Conservation (phyloP, 2,888 invertebrate genomes). For the Philereme transversata region DNA sequence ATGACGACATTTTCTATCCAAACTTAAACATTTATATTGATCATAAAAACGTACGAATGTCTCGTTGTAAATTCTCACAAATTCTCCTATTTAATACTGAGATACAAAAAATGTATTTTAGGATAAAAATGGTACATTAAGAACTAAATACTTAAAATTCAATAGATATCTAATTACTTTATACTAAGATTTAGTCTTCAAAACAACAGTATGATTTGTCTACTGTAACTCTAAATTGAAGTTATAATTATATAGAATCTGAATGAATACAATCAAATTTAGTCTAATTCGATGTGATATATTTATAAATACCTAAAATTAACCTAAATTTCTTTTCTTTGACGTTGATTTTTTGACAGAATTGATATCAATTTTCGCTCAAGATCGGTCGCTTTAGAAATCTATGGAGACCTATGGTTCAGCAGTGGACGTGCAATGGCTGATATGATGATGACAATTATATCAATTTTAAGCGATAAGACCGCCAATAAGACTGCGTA, state of each 20-base stretch:
- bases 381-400: no score
- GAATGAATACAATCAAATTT: slow-evolving; percentile 12
- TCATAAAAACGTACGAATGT: slow-evolving; percentile 65
- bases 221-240: background rate
- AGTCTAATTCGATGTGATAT: background rate
- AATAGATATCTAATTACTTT: slow-evolving; percentile 55
- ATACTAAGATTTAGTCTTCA: slow-evolving; percentile 45
- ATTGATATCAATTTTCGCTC: no score
- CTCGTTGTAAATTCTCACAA: slow-evolving; percentile 81
- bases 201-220: slow-evolving; percentile 36
- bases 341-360: no score
- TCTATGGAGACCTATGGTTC: no score
- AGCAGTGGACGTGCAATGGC: no score
- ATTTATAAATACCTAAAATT: no score
- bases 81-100: slow-evolving; percentile 73
- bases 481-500: no score
- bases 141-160: slow-evolving; percentile 53
- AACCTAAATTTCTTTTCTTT: no score
- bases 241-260: slow-evolving; percentile 23
- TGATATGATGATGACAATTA: no score
- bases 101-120: slow-evolving; percentile 58
- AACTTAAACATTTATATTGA: slow-evolving; percentile 39
- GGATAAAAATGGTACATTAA: slow-evolving; percentile 70
- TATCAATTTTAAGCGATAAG: no score
- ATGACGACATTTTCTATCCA: slow-evolving; percentile 44